Evolutionary conservation across 2,797 vertebrate species (phyloP), one percentile per base, ranked within the genome.

Genomic region (Miichthys miiuy): DNA sequence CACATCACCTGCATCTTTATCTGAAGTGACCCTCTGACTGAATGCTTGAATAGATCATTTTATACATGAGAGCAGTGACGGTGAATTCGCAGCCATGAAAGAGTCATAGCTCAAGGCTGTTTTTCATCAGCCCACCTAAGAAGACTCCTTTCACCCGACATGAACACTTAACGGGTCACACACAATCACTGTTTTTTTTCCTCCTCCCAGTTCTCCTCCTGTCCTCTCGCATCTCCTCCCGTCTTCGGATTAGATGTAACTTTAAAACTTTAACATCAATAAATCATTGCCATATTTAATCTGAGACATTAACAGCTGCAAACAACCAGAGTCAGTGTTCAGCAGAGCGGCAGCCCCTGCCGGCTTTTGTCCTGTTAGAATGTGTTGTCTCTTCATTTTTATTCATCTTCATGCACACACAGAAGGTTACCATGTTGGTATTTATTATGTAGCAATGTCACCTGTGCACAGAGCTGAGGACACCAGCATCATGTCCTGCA

Each of bases 1-100:
- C 56, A n/a, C 58, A 2, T 51, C 13, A 41, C 14, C 63, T 48
- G 30, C 73, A 21, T 75, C 42, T 80, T 75, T 38, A 77, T 81
- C 48, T 71, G 51, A 78, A 74, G 74, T 63, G 70, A 63, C 73
- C 69, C 30, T 51, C 50, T 71, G 70, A 68, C 27, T 79, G 70
- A 81, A 82, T 81, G 83, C 76, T 80, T 79, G 69, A 83, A 84
- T 84, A 63, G 41, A 77, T 79, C 44, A 65, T 81, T 84, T 71
- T 73, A 23, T 84, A 65, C 72, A 62, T 64, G 60, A 83, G 48
- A 72, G 58, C 77, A 25, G 41, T 48, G 61, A 77, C 25, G 67
- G 72, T 80, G 80, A 85, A 76, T 80, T 20, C 62, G 38, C 71
- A 34, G 75, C 56, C 34, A 1, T 55, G 72, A 77, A 77, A 64